Evolutionary conservation across 2,888 invertebrate genomes (phyloP), one percentile per base, ranked within the genome.

Genomic region (Tricholauxania praeusta): DNA sequence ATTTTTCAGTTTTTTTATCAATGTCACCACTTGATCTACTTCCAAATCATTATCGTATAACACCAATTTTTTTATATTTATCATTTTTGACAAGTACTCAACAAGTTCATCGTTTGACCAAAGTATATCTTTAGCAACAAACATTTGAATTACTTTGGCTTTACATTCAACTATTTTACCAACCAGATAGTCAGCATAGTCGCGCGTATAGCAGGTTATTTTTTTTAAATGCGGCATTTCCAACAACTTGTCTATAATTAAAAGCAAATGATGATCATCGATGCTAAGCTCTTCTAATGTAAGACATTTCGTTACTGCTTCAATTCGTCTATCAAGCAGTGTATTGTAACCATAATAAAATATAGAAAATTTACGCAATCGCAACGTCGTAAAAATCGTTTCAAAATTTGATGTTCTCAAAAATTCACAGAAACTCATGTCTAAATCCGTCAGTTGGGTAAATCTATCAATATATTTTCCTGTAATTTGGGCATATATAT

Each of bases 231-330:
- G 49, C 12, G 76, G 77, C 67, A 80, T 14, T n/a, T 63, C 6
- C 48, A 79, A 32, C 2, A 80, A 14, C 15, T 72, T 72, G n/a
- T 59, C 48, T 10, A 80, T n/a, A 0, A 49, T 63, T 2, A 65
- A 55, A 39, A 77, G 19, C 62, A 80, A 6, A 15, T 76, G 78
- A 39, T 79, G 75, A 69, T 80, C 80, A 32, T 80, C 81, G 10
- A 80, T 74, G 3, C 74, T 62, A 1, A 80, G 68, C 53, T 80
- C 79, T 60, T 80, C 77, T 22, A 80, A 72, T 2, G 77, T 76
- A 1, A 17, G 2, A 17, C 80, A 78, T 3, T 66, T 28, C 1
- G 77, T 74, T 1, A 72, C 73, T 4, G 72, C 64, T 12, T 55
- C 3, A 1, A 78, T 15, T 1, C 66, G 66, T 14, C 64, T 49